Conservation (phyloP, 2,888 invertebrate genomes). For the Acrobasis repandana region DNA sequence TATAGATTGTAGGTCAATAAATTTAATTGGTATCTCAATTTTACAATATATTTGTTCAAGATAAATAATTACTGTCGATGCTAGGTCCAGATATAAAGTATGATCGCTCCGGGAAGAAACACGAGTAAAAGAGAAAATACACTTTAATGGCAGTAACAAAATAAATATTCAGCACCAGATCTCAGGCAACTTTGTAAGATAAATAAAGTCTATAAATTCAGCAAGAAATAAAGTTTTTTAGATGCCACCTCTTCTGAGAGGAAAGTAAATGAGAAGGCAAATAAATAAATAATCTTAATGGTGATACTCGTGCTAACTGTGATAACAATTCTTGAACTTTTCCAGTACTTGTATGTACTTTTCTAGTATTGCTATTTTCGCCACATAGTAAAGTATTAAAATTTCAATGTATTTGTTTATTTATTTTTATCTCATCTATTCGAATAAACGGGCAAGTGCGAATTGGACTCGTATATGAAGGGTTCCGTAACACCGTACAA, state of each 20-base stretch:
- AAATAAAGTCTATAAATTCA: too few relatives aligned
- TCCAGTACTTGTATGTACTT: neutral
- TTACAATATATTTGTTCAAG: slow-evolving; percentile 19
- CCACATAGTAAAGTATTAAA: too few relatives aligned
- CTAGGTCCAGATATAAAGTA: slow-evolving; percentile 14
- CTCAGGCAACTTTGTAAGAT: slow-evolving; percentile 5
- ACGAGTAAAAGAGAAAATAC: slow-evolving; percentile 16
- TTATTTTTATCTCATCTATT: too few relatives aligned
- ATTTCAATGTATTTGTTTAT: too few relatives aligned
- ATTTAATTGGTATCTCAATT: slow-evolving; percentile 13
- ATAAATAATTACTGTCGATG: slow-evolving; percentile 18
- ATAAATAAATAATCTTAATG: neutral
- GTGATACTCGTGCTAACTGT: neutral
- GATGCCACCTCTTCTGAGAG: neutral
- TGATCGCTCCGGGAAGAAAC: slow-evolving; percentile 15
- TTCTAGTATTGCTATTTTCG: too few relatives aligned
- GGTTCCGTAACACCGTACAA: too few relatives aligned
- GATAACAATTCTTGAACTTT: neutral
- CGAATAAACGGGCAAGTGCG: too few relatives aligned
- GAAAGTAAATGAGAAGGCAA: neutral
- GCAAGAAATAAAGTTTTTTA: neutral
- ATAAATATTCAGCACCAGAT: slow-evolving; percentile 10
- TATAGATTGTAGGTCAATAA: slow-evolving; percentile 17
- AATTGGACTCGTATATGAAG: too few relatives aligned
- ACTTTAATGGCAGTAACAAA: slow-evolving; percentile 17